Evolutionary conservation across 2,113 vertebrate species (phyloP).

Genomic region (Galemys pyrenaicus): DNA sequence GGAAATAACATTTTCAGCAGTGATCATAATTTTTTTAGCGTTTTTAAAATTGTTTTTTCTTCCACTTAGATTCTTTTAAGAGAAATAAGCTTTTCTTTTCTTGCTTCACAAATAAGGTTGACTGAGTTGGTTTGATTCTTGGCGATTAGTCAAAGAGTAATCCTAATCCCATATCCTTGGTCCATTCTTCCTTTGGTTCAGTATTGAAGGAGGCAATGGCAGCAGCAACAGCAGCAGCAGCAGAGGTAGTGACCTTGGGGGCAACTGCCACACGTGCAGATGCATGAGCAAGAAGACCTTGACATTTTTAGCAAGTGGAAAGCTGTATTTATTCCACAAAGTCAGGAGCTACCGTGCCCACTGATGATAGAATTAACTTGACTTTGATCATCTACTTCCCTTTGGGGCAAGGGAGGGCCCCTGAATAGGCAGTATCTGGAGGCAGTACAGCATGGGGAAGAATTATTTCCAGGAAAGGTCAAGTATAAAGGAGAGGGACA

Average conservation of each 20-base stretch:
- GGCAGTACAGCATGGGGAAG: neutral
- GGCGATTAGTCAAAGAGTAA: neutral
- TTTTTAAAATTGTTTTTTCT: neutral
- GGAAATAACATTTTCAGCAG: neutral
- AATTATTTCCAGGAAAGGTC: neutral
- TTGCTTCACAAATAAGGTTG: neutral
- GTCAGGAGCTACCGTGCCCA: neutral
- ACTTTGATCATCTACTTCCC: neutral
- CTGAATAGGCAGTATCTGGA: neutral
- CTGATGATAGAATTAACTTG: neutral
- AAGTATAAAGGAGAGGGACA: neutral
- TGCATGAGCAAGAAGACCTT: neutral
- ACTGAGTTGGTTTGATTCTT: neutral
- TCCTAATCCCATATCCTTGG: neutral
- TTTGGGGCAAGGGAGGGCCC: neutral
- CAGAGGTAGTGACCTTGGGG: neutral
- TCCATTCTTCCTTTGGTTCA: neutral
- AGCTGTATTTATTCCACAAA: neutral
- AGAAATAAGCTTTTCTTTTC: neutral
- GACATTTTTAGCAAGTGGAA: neutral
- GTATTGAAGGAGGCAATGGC: fast-evolving
- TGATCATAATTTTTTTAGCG: neutral
- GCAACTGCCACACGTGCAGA: neutral
- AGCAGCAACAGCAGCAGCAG: neutral
- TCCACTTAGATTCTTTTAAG: neutral